Base-by-base conservation (phyloP, 2,797 vertebrate species). In the Halcyon badia region DNA sequence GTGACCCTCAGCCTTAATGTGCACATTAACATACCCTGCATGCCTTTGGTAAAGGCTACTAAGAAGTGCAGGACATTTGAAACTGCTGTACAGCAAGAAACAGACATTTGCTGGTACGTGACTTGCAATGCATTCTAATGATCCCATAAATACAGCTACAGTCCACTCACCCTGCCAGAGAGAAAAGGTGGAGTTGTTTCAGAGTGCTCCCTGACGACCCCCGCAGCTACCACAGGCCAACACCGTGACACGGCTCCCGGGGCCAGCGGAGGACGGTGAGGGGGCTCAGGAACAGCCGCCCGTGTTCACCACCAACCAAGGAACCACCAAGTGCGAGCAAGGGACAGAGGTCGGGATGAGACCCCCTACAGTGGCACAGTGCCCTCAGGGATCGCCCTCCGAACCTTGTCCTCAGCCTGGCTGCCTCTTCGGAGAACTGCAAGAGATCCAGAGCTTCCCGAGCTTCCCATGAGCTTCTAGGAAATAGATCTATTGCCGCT, bases 71-170 rank as follows among this genome's bases (percentile, higher is more conserved):
- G 76, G 71, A 91, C 48, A 31, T 85, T 66, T 73, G 64, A 78
- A 95, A 87, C 60, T 83, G 84, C 87, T 75, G 64, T 77, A 77
- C 42, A 89, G 93, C 75, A 87, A 91, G 84, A 60, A 86, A 39
- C 28, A 62, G 78, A 16, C 28, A 20, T 70, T 90, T 89, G 54
- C 71, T 62, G 78, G 66, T 66, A 60, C 48, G 13, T 87, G 95
- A 89, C 87, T 83, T 41, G 84, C 84, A 85, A 78, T 66, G 89
- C 84, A 82, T 95, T 87, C 75, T 62, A 79, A 82, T 79, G 79
- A 95, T 94, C 75, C n/a, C 51, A 16, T 46, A 65, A 83, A 92
- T 65, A 92, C 2, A 82, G 89, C 66, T 42, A 33, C 49, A 30
- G 22, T 18, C 66, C 33, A 3, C 49, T 64, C 73, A 41, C 37